Evolutionary conservation across 2,888 invertebrate species (phyloP).

Genomic region (Cantharis lateralis): DNA sequence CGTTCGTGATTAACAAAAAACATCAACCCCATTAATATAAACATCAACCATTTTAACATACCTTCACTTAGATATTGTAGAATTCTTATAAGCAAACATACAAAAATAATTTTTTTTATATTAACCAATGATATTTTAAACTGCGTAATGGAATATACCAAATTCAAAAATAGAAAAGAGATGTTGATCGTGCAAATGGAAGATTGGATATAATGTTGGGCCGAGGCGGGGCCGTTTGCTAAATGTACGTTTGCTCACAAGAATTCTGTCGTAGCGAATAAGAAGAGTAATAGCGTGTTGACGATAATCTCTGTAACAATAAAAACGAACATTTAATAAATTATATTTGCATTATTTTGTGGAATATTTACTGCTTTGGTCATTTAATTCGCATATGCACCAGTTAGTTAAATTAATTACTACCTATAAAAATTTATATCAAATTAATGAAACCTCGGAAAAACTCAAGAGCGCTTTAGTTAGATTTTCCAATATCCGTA

Average conservation of each 20-base stretch:
- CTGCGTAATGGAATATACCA: constrained; percentile 2
- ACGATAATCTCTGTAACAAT: constrained; percentile 77
- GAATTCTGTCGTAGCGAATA: constrained; percentile 82
- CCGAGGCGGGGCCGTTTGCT: constrained; percentile 60
- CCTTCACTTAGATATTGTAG: constrained; percentile 19
- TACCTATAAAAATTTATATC: neutral
- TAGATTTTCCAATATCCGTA: neutral
- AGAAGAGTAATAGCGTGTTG: constrained; percentile 79
- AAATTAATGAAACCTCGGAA: no score
- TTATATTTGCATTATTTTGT: neutral
- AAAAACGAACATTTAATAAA: constrained; percentile 12
- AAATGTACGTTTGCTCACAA: constrained; percentile 85
- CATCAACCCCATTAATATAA: constrained; percentile 18
- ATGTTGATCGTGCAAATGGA: constrained; percentile 55
- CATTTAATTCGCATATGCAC: neutral
- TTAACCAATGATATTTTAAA: neutral
- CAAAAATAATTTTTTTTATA: neutral
- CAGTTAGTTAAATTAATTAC: neutral
- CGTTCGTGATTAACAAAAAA: neutral
- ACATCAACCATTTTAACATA: constrained; percentile 22
- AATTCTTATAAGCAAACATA: constrained; percentile 22
- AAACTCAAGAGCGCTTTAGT: neutral
- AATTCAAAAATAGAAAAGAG: constrained; percentile 54
- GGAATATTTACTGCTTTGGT: neutral
- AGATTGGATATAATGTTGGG: constrained; percentile 52